phyloP scores from a whole-genome alignment of 1,140 invertebrate species.

The Scaptomyza montana region DNA sequence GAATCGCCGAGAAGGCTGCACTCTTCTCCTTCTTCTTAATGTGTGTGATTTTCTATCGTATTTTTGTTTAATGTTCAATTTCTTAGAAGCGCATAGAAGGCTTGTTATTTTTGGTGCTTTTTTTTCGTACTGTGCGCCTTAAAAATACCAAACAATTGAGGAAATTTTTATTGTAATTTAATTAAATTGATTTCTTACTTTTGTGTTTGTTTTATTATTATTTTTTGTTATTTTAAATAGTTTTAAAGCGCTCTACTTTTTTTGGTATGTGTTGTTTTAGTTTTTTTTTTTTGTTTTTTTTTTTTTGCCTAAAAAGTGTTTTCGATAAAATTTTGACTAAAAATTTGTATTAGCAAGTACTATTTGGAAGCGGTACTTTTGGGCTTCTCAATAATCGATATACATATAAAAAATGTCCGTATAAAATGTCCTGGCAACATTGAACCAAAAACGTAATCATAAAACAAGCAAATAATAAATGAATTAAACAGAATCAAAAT shows the following conservation, averaged over 20 bases:
- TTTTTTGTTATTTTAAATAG: slow-evolving; percentile 9
- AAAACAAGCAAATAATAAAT: slow-evolving; percentile 12
- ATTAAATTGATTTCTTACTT: not conserved
- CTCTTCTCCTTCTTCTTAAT: not conserved
- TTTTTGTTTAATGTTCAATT: not conserved
- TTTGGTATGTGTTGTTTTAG: no score
- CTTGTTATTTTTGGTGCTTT: not conserved
- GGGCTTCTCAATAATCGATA: slow-evolving; percentile 13
- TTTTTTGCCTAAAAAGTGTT: slow-evolving; percentile 56
- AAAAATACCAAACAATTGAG: slow-evolving; percentile 4
- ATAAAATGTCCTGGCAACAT: slow-evolving; percentile 40
- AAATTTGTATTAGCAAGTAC: slow-evolving; percentile 71
- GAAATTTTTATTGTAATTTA: not conserved
- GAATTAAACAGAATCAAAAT: slow-evolving; percentile 12
- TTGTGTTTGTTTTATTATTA: slow-evolving; percentile 1
- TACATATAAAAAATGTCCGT: not conserved
- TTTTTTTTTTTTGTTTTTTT: slow-evolving; percentile 12
- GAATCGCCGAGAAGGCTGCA: slow-evolving; percentile 9
- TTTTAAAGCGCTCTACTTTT: slow-evolving; percentile 27
- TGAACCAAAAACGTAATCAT: slow-evolving; percentile 40
- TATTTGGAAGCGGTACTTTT: slow-evolving; percentile 53
- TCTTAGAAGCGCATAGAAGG: no score
- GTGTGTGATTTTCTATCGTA: not conserved
- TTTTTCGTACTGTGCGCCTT: slow-evolving; percentile 1
- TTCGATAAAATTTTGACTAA: slow-evolving; percentile 72